A percentile compares a stretch with the other conserved stretches of the same genome.
These are phyloP conservation scores for Sphenodon punctatus DNA, from an alignment of 2,797 vertebrate genomes.

Conservation along the genomic window DNA sequence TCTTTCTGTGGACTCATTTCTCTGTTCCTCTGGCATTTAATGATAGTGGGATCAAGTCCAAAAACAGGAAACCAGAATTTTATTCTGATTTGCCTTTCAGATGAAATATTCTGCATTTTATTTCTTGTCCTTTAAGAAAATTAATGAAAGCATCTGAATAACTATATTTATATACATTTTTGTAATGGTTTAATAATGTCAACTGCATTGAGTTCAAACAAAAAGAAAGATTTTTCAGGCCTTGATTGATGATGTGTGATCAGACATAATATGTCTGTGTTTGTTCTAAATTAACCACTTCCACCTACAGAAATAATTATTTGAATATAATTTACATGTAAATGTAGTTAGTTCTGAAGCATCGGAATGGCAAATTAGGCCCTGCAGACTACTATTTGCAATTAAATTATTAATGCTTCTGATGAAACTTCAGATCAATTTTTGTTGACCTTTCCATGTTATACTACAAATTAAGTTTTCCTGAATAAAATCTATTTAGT, in stretches of 20 bases:
- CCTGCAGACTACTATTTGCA: constrained; percentile 88
- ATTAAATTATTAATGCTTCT: constrained; percentile 88
- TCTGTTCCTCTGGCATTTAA: not conserved
- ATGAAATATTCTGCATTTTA: not conserved
- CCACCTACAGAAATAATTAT: constrained; percentile 83
- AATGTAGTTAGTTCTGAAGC: constrained; percentile 84
- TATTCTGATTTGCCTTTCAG: not conserved
- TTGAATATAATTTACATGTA: constrained; percentile 92
- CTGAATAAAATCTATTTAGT: constrained; percentile 63
- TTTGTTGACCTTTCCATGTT: constrained; percentile 83
- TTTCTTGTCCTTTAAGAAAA: not conserved
- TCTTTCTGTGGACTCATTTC: not conserved
- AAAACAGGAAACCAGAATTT: not conserved
- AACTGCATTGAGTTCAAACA: constrained; percentile 22
- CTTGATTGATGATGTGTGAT: constrained; percentile 40
- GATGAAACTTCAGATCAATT: constrained; percentile 86
- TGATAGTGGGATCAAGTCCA: not conserved
- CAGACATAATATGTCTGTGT: constrained; percentile 51
- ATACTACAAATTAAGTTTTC: constrained; percentile 71
- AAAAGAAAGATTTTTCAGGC: constrained; percentile 38
- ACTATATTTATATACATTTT: constrained; percentile 29
- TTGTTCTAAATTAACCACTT: constrained; percentile 54
- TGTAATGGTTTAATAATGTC: not conserved
- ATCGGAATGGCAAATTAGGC: constrained; percentile 81
- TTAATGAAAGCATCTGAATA: not conserved